A percentile compares a stretch with the other conserved stretches of the same genome.
These are phyloP conservation scores for Antedon mediterranea DNA, from an alignment of 53 echinoderm and acorn worm genomes.

Conservation along the genomic window DNA sequence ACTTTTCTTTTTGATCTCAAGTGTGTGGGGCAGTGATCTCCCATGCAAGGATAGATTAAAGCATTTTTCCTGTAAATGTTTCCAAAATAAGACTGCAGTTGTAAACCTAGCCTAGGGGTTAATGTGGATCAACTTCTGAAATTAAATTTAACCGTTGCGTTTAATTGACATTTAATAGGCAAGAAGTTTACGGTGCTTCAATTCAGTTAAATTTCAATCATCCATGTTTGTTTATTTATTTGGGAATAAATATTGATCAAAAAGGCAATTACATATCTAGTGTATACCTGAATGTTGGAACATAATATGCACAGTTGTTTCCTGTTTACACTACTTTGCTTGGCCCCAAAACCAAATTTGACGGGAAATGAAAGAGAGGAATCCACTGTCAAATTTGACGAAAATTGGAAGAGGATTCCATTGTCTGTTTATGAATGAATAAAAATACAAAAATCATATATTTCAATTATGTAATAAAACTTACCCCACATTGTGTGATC, in stretches of 20 bases:
- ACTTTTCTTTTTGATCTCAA: background rate
- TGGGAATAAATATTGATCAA: background rate
- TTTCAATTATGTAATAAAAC: slow-evolving; percentile 7
- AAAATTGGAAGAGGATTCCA: too few relatives aligned
- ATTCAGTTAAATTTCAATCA: too few relatives aligned
- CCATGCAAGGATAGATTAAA: background rate
- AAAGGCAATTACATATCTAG: background rate
- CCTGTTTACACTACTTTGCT: too few relatives aligned
- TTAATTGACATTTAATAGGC: too few relatives aligned
- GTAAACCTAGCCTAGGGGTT: background rate
- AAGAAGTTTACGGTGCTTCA: too few relatives aligned
- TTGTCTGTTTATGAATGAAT: too few relatives aligned
- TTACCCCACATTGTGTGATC: slow-evolving; percentile 94
- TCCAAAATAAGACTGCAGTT: background rate
- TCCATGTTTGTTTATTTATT: too few relatives aligned
- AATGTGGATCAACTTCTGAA: background rate
- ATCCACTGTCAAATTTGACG: too few relatives aligned
- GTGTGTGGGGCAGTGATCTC: background rate
- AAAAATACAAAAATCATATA: background rate
- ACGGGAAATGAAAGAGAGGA: too few relatives aligned
- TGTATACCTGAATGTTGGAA: too few relatives aligned
- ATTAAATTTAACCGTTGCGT: background rate
- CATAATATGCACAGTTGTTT: too few relatives aligned
- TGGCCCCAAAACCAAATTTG: too few relatives aligned
- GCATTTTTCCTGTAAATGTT: background rate